Percentiles rank a stretch among this genome's conserved stretches.
phyloP scores from a whole-genome alignment of 2,797 vertebrate genomes.

The Spinibarbus caldwelli region DNA sequence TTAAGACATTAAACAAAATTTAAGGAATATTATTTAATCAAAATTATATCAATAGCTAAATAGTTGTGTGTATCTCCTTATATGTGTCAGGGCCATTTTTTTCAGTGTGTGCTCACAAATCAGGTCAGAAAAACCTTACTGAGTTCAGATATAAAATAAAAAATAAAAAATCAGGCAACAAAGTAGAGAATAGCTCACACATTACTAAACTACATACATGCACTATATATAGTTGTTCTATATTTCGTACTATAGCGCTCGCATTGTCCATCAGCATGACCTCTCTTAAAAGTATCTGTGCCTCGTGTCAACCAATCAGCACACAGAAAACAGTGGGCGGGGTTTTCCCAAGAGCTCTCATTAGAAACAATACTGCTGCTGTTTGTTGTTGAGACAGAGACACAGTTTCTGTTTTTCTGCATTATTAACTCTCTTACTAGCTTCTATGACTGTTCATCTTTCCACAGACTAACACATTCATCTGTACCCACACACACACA shows the following conservation, averaged over 20 bases:
- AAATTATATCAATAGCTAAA: neutral
- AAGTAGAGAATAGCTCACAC: neutral
- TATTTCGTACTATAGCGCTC: neutral
- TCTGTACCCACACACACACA: neutral
- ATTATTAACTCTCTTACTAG: conserved; percentile 32
- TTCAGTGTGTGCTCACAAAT: neutral
- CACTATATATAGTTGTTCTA: no score
- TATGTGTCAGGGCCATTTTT: neutral
- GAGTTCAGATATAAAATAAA: neutral
- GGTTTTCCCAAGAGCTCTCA: conserved; percentile 41
- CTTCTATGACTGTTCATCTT: conserved; percentile 10
- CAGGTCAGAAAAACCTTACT: neutral
- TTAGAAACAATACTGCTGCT: conserved; percentile 32
- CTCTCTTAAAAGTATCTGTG: neutral
- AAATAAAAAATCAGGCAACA: neutral
- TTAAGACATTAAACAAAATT: neutral
- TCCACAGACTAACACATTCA: conserved; percentile 12
- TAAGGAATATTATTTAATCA: neutral
- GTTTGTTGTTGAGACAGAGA: conserved; percentile 7
- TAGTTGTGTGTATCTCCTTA: neutral
- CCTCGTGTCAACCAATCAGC: neutral
- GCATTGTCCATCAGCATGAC: neutral
- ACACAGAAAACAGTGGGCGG: neutral
- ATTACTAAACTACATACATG: neutral
- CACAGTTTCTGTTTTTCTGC: conserved; percentile 1